These are phyloP conservation scores for Lepidurus packardi DNA, from an alignment of 1,140 invertebrate species.

Conservation along the genomic window DNA sequence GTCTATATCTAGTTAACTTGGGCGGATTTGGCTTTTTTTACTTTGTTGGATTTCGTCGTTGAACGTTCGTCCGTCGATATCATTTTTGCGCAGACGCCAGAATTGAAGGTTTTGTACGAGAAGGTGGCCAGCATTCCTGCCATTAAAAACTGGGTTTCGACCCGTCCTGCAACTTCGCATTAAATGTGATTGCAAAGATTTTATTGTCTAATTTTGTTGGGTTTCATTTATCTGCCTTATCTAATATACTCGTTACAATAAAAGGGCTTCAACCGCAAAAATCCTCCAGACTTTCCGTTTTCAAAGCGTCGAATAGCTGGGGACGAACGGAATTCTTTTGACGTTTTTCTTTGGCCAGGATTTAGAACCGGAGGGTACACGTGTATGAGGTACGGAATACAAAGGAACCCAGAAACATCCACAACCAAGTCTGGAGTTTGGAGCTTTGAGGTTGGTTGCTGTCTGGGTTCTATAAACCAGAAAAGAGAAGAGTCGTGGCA, in stretches of 20 bases:
- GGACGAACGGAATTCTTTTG: no score
- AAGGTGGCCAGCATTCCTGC: constrained; percentile 23
- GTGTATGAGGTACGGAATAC: no score
- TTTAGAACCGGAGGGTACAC: no score
- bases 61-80: constrained; percentile 45
- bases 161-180: not conserved
- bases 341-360: no score
- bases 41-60: not conserved
- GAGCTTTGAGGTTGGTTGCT: no score
- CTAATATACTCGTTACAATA: no score
- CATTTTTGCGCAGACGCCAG: constrained; percentile 52
- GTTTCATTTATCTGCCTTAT: not conserved
- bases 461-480: not conserved
- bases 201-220: not conserved
- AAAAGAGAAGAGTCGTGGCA: not conserved
- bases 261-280: no score
- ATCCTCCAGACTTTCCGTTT: no score
- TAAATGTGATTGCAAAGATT: constrained; percentile 1
- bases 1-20: constrained; percentile 29
- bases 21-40: constrained; percentile 31
- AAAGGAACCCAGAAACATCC: no score
- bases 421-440: no score
- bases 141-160: constrained; percentile 29
- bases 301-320: no score
- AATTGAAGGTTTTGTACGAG: not conserved